Conservation (phyloP, 2,888 invertebrate genomes). For the Mactromeris polynyma region DNA sequence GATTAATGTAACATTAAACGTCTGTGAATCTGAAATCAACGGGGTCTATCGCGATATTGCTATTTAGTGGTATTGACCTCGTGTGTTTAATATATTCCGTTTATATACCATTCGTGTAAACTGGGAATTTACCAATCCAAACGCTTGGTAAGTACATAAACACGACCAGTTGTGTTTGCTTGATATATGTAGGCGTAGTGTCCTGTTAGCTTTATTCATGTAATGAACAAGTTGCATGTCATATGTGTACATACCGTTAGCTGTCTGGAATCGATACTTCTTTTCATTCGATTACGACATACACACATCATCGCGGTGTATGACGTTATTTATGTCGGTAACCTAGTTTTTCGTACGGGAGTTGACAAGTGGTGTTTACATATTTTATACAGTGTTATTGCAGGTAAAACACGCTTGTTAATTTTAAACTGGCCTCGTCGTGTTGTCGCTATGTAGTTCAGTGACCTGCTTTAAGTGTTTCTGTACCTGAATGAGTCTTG, state of each 20-base stretch:
- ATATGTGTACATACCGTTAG: neutral
- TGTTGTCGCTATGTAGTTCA: too few species aligned
- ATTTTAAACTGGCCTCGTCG: too few species aligned
- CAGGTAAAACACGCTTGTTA: too few species aligned
- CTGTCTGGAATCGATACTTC: neutral
- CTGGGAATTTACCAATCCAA: neutral
- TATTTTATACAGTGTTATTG: neutral
- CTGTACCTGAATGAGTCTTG: too few species aligned
- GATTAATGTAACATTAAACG: neutral
- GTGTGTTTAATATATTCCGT: neutral
- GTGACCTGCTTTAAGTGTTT: too few species aligned
- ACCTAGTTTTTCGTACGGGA: neutral
- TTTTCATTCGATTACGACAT: neutral
- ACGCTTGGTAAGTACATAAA: neutral
- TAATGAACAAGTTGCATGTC: neutral
- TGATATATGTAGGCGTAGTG: neutral
- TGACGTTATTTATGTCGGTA: constrained; percentile 2
- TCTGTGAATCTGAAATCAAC: neutral
- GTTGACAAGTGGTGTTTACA: neutral
- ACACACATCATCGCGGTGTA: neutral
- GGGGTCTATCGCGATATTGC: neutral
- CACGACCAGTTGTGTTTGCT: neutral
- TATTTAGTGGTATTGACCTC: neutral
- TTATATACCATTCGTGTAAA: neutral
- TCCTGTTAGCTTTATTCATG: neutral